These are phyloP conservation scores for Drosophila multiciliata DNA, from an alignment of 2,888 invertebrate species.

Conservation along the genomic window DNA sequence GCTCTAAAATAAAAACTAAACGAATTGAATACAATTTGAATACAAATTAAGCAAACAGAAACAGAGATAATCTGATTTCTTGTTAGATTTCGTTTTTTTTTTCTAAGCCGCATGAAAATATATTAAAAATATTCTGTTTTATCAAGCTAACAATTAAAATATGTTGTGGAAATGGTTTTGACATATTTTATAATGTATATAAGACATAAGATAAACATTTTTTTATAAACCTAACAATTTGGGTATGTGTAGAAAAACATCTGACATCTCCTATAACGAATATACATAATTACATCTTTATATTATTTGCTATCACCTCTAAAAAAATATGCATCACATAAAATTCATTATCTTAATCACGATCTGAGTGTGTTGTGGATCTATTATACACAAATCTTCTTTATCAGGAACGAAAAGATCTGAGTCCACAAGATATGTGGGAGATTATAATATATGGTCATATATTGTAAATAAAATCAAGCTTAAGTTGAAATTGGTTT, in stretches of 20 bases:
- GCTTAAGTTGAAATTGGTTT: background rate
- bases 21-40: background rate
- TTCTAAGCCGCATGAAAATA: background rate
- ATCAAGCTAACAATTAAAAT: background rate
- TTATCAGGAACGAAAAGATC: background rate
- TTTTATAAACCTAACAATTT: background rate
- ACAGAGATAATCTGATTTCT: background rate
- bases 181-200: background rate
- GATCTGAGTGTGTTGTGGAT: background rate
- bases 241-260: background rate
- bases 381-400: background rate
- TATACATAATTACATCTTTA: background rate
- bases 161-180: background rate
- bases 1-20: conserved; percentile 28
- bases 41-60: conserved; percentile 1
- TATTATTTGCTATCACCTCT: background rate
- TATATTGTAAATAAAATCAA: background rate
- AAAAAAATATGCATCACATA: background rate
- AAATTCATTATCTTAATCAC: background rate
- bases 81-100: background rate
- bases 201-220: background rate
- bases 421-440: background rate
- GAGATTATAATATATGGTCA: background rate
- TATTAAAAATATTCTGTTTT: background rate
- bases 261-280: background rate